Conservation (phyloP, 2,888 invertebrate species). For the Sycophila texana region DNA sequence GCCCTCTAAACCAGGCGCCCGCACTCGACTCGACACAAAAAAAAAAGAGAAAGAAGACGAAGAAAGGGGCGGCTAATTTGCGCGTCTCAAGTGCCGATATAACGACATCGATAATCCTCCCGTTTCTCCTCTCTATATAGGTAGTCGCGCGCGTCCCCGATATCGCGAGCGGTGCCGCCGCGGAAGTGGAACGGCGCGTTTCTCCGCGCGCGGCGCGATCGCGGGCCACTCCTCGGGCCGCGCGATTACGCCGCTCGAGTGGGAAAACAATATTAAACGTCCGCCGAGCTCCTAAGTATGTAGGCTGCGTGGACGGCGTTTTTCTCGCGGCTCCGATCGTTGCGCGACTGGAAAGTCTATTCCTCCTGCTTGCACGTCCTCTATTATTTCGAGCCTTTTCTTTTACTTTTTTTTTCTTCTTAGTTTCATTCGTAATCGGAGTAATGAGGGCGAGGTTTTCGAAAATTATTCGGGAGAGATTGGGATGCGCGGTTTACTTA, state of each 20-base stretch:
- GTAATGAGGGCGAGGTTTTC: too few relatives aligned
- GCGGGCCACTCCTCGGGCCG: conserved; percentile 2
- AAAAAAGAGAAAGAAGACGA: neutral
- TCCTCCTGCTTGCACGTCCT: too few relatives aligned
- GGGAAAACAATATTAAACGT: conserved; percentile 24
- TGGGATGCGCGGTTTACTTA: too few relatives aligned
- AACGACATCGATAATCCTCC: conserved; percentile 44
- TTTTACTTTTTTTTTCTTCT: too few relatives aligned
- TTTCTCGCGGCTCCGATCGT: too few relatives aligned
- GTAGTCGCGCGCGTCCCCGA: conserved; percentile 31
- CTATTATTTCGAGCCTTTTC: too few relatives aligned
- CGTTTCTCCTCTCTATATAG: neutral
- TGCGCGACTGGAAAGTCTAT: too few relatives aligned
- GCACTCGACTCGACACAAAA: neutral
- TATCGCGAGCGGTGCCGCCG: conserved; percentile 20
- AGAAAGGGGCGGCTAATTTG: conserved; percentile 28
- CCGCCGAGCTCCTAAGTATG: neutral
- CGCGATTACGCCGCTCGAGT: conserved; percentile 14
- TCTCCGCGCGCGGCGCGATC: neutral
- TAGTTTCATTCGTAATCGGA: too few relatives aligned
- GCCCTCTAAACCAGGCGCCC: neutral
- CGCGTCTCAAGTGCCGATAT: conserved; percentile 19
- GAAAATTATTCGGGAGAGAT: too few relatives aligned
- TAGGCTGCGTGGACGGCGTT: too few relatives aligned
- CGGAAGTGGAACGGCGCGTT: conserved; percentile 42